phyloP scores from a whole-genome alignment of 35 echinoderm and acorn worm genomes.

The Patiria miniata region DNA sequence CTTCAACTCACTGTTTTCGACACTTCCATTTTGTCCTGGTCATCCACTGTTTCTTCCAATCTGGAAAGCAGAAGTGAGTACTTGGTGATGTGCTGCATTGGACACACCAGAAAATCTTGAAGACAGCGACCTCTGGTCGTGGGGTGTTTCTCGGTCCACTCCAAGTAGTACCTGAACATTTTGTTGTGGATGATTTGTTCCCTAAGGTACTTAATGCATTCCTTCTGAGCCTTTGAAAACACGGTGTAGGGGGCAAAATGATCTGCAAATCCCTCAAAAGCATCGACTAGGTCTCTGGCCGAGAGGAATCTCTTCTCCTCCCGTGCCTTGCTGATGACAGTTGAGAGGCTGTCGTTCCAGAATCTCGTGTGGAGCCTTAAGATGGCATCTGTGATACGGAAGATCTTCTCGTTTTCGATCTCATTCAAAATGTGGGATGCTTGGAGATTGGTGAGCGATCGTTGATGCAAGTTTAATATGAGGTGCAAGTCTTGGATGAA shows the following conservation, averaged over 20 bases:
- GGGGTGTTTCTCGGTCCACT: slow-evolving; percentile 69
- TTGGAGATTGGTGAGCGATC: neutral
- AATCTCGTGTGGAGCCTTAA: too few relatives aligned
- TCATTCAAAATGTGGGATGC: too few relatives aligned
- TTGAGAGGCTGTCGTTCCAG: too few relatives aligned
- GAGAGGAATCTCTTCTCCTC: too few relatives aligned
- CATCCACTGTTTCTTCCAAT: slow-evolving; percentile 66
- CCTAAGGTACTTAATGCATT: slow-evolving; percentile 68
- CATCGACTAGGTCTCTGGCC: too few relatives aligned
- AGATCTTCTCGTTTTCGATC: too few relatives aligned
- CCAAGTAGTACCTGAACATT: slow-evolving; percentile 53
- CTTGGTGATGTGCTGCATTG: slow-evolving; percentile 83
- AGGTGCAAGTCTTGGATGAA: slow-evolving; percentile 65
- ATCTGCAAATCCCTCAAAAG: too few relatives aligned
- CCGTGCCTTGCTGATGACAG: too few relatives aligned
- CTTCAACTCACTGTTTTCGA: slow-evolving; percentile 62
- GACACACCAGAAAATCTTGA: slow-evolving; percentile 72
- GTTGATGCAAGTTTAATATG: slow-evolving; percentile 47
- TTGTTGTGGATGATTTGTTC: slow-evolving; percentile 53
- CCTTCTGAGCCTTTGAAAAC: slow-evolving; percentile 62
- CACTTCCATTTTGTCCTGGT: slow-evolving; percentile 34
- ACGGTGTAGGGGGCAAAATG: slow-evolving; percentile 51
- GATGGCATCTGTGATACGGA: too few relatives aligned
- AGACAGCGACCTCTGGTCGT: slow-evolving; percentile 44
- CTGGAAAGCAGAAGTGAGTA: slow-evolving; percentile 71